Conservation (phyloP, 2,888 invertebrate genomes). For the Sphaerophoria rueppellii region DNA sequence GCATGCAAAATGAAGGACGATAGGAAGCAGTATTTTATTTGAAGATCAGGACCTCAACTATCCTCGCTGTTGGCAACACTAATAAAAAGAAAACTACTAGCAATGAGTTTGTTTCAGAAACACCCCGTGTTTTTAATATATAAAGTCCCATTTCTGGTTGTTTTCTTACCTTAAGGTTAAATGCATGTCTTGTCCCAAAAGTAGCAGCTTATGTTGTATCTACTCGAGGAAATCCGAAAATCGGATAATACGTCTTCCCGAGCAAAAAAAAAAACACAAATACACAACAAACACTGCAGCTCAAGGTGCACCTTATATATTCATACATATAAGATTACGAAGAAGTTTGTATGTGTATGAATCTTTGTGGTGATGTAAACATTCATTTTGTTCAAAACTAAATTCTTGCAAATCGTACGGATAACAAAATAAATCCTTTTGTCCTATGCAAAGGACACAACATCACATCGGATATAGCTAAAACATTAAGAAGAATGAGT, state of each 20-base stretch:
- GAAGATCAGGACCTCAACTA: no score
- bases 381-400: conserved; percentile 58
- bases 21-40: no score
- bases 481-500: conserved; percentile 20
- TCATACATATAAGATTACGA: neutral
- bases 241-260: conserved; percentile 44
- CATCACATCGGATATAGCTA: neutral
- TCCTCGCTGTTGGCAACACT: no score
- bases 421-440: conserved; percentile 67
- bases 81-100: no score
- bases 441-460: conserved; percentile 51
- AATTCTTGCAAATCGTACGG: conserved; percentile 62
- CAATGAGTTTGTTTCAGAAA: neutral
- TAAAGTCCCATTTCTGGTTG: conserved; percentile 20
- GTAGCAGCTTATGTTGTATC: conserved; percentile 46
- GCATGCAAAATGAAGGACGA: no score
- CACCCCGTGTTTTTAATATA: neutral
- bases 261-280: neutral
- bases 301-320: no score
- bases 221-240: conserved; percentile 59
- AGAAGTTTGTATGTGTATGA: neutral
- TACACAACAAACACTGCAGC: no score
- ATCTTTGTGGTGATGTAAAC: conserved; percentile 42
- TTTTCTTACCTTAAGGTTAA: conserved; percentile 33
- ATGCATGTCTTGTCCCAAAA: conserved; percentile 32